These are phyloP conservation scores for Scatophagus argus DNA, from an alignment of 2,113 vertebrate species.

Conservation along the genomic window DNA sequence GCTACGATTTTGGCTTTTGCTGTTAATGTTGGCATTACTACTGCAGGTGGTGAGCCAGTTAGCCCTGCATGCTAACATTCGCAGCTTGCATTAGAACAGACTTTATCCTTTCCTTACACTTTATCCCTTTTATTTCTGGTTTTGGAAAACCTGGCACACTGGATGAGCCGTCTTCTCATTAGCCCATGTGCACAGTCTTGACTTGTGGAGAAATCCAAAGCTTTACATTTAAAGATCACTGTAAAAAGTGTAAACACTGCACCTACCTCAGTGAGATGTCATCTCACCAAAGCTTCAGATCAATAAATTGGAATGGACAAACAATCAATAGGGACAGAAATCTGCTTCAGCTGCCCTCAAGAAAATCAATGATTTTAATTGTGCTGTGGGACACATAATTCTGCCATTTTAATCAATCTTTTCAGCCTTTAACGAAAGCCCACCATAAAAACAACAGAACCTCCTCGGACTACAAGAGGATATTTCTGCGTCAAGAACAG, in stretches of 20 bases:
- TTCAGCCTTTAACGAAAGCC: slow-evolving; percentile 44
- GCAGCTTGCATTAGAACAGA: neutral
- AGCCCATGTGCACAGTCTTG: neutral
- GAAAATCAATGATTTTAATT: slow-evolving; percentile 71
- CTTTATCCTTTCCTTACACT: neutral
- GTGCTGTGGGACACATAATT: slow-evolving; percentile 59
- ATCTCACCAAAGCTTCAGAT: slow-evolving; percentile 34
- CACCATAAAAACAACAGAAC: slow-evolving; percentile 42
- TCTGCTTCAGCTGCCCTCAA: slow-evolving; percentile 13
- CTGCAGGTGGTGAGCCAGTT: neutral
- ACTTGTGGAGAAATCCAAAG: neutral
- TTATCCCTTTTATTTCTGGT: neutral
- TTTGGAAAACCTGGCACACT: neutral
- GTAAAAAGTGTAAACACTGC: neutral
- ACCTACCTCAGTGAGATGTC: neutral
- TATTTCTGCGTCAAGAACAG: slow-evolving; percentile 38
- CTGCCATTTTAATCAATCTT: slow-evolving; percentile 62
- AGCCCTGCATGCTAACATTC: neutral
- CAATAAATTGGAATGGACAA: slow-evolving; percentile 58
- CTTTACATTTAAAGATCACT: too few relatives aligned
- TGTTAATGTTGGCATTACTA: too few relatives aligned
- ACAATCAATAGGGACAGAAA: slow-evolving; percentile 53
- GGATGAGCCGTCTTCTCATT: neutral
- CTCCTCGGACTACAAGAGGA: slow-evolving; percentile 14
- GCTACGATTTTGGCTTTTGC: too few relatives aligned